phyloP scores from a whole-genome alignment of 2,113 vertebrate species.

The Sylvietta virens region DNA sequence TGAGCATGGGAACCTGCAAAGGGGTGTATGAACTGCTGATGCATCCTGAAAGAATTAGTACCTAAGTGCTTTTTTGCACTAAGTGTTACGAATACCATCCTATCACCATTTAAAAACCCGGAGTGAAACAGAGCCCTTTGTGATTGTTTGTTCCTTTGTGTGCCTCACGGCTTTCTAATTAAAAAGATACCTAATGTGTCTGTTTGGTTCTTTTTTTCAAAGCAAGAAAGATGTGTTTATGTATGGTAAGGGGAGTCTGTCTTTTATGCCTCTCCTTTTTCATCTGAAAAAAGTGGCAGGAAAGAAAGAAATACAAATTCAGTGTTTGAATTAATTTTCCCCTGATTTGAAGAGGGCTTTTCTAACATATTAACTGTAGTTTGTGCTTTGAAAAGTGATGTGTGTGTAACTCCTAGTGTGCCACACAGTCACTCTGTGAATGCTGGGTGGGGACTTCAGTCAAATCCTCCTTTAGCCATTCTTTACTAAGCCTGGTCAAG shows the following conservation, averaged over 20 bases:
- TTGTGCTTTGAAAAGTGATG: background rate
- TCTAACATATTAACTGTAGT: background rate
- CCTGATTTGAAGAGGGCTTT: background rate
- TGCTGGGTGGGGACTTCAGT: background rate
- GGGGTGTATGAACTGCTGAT: background rate
- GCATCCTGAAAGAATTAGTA: background rate
- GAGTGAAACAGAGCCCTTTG: background rate
- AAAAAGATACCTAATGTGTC: background rate
- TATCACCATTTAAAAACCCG: background rate
- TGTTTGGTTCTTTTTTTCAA: background rate
- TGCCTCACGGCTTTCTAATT: background rate
- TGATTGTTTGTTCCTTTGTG: background rate
- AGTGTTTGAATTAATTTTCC: background rate
- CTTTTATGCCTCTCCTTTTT: background rate
- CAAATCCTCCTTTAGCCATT: background rate
- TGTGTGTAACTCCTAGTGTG: background rate
- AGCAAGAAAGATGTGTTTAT: background rate
- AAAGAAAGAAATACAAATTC: background rate
- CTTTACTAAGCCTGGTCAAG: background rate
- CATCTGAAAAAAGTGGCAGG: background rate
- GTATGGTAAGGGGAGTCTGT: background rate
- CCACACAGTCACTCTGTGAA: background rate
- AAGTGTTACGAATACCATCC: background rate
- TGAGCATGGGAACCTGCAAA: background rate
- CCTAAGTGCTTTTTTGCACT: background rate